Evolutionary conservation across 2,113 vertebrate genomes (phyloP), one percentile per base, ranked within the genome.

Genomic region (Panurus biarmicus): DNA sequence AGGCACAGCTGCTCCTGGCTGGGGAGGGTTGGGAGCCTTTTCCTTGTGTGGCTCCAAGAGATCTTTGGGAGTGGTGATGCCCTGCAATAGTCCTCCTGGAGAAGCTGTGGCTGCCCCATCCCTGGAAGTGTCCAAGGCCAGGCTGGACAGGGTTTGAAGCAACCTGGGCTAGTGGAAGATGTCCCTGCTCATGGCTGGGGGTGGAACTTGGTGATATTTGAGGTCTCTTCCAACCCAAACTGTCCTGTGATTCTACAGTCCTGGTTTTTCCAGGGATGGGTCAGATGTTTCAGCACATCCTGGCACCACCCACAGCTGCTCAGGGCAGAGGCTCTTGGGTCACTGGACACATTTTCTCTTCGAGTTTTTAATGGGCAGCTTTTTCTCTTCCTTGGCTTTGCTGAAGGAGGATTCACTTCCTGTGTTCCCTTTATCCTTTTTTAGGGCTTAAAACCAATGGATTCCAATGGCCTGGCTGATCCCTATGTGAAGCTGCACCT

Each of bases 361-460:
- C 2, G 47, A 48, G 17, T 6, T 56, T 29, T 66, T 29, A 5
- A 1, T 0, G 11, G 16, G 40, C 29, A 7, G 23, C 4, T 64
- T 35, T 33, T n/a, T 6, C 51, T 69, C 45, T 6, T 33, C 54
- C 8, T 20, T 16, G 26, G 10, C 7, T 45, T 21, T 44, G 17
- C 51, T 33, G 25, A 35, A 47, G 26, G 47, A 58, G 19, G 26
- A 21, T n/a, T 42, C 26, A 5, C 2, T 0, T 7, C 3, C 20
- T 1, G 0, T 10, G 4, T 29, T 65, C 54, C 15, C 77, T 88
- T 76, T 33, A 3, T 76, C 58, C 4, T 89, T 85, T 83, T 87
- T 36, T 78, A 99, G 99, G 99, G 99, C 53, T 97, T 99, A 91
- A 99, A 99, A 92, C 99, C 99, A 6, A 99, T 99, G 99, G 99